These are phyloP conservation scores for Tortricodes alternella DNA, from an alignment of 2,888 invertebrate species.

Conservation along the genomic window DNA sequence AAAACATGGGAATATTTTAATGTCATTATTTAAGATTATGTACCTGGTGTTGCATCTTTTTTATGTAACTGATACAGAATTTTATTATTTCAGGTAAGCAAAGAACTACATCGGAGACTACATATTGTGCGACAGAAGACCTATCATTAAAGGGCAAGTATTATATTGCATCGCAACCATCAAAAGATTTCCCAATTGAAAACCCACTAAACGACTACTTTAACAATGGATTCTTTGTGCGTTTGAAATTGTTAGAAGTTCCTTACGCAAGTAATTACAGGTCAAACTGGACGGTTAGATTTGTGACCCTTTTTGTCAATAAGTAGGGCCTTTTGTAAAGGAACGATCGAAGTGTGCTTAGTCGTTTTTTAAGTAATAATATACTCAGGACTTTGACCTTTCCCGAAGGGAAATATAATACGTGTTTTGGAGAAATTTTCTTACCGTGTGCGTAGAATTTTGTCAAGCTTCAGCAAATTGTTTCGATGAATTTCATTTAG, in stretches of 20 bases:
- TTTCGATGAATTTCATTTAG: not conserved
- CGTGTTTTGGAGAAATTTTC: conserved; percentile 20
- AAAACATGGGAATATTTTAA: conserved; percentile 10
- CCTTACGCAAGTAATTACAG: conserved; percentile 73
- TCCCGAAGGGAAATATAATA: conserved; percentile 23
- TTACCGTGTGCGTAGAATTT: conserved; percentile 23
- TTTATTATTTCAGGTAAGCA: conserved; percentile 61
- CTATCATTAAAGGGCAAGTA: conserved; percentile 24
- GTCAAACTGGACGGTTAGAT: conserved; percentile 50
- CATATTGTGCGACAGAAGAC: too few relatives aligned
- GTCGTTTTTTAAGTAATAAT: conserved; percentile 46
- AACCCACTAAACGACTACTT: conserved; percentile 17
- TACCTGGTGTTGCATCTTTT: conserved; percentile 25
- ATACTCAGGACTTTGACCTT: conserved; percentile 48
- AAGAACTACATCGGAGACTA: not conserved
- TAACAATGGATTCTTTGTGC: conserved; percentile 23
- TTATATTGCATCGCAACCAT: conserved; percentile 6
- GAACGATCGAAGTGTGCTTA: conserved; percentile 49
- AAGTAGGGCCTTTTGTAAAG: conserved; percentile 52
- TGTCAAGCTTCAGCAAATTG: conserved; percentile 6
- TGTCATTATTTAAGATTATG: not conserved
- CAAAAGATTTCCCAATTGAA: conserved; percentile 17
- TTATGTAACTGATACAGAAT: not conserved
- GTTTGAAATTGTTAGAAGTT: conserved; percentile 59
- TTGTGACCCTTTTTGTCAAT: conserved; percentile 57